Evolutionary conservation across 1,140 invertebrate species (phyloP), one percentile per base, ranked within the genome.

Genomic region (Riptortus pedestris): DNA sequence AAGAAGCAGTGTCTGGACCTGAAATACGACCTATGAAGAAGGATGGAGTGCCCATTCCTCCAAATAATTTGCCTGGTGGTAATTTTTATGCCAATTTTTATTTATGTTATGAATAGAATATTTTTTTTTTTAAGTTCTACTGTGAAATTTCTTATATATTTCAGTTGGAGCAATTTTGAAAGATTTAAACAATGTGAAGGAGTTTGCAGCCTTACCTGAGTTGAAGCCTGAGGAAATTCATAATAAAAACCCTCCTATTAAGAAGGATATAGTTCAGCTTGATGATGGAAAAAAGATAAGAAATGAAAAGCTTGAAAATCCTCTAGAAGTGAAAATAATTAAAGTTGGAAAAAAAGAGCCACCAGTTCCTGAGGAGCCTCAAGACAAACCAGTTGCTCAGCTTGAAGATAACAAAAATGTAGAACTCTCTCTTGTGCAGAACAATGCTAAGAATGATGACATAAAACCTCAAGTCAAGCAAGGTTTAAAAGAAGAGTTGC

Each of bases 311-410:
- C 14, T 20, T 3, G 47, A n/a, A 61, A 16, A 51, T 48, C 62
- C 52, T 27, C 18, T 47, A 65, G 66, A n/a, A 70, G 20, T 9
- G 11, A 9, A 11, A n/a, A n/a, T n/a, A n/a, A 27, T 12, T 26
- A 47, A 69, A 64, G 71, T 78, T 62, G 67, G 74, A 60, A 72
- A 78, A 33, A 73, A 76, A 68, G 78, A 81, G 67, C 77, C 78
- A 12, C 79, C 79, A n/a, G 72, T 79, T 62, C 80, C 78, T 20
- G 73, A 79, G 24, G 76, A 80, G 65, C 73, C 74, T 14, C n/a
- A n/a, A n/a, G n/a, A n/a, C n/a, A n/a, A n/a, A n/a, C n/a, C n/a
- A n/a, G n/a, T n/a, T n/a, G n/a, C n/a, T n/a, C n/a, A n/a, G n/a
- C n/a, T n/a, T n/a, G n/a, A n/a, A n/a, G n/a, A n/a, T n/a, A n/a